Base-by-base conservation (phyloP, 2,888 invertebrate genomes). In the Tribolium freemani region DNA sequence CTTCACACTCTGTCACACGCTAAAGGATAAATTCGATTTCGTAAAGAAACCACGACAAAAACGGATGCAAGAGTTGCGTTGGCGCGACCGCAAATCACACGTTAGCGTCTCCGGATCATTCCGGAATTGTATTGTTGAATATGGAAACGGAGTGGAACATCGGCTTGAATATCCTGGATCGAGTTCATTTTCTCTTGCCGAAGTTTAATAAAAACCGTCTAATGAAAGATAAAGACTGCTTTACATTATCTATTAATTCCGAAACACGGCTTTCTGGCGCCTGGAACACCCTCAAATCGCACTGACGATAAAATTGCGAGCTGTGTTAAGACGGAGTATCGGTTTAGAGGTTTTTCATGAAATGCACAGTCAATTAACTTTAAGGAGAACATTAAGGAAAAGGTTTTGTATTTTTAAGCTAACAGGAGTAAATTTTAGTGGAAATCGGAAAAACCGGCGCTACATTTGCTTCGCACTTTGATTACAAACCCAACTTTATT, bases 21-120 rank as follows among this genome's bases (percentile, higher is more conserved):
- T 69, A 56, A 69, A 69, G 69, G 67, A 67, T 67, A 57, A 57
- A 67, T 67, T 67, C 67, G 67, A 57, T 66, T 66, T 66, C 44
- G 66, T 51, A 38, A 45, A 16, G 30, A 54, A 66, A 11, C n/a
- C 64, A 11, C 64, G 30, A 10, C 60, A 60, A 46, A 48, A 46
- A 0, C 26, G 30, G 53, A 31, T 31, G 44, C 64, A 61, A 46
- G 44, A 10, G 46, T 60, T 10, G 13, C 38, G 45, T 31, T 60
- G 31, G 30, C 21, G 53, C 38, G 53, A 45, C 45, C 66, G 54
- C 54, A 45, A 54, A 66, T 66, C 54, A 66, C 21, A 48, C 16
- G 53, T 38, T 38, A 38, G 38, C 38, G n/a, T 38, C 38, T 8
- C 9, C n/a, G 26, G 26, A 46, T 11, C 4, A 11, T 11, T 10